These are phyloP conservation scores for Cichladusa arquata DNA, from an alignment of 2,113 vertebrate species.

Conservation along the genomic window DNA sequence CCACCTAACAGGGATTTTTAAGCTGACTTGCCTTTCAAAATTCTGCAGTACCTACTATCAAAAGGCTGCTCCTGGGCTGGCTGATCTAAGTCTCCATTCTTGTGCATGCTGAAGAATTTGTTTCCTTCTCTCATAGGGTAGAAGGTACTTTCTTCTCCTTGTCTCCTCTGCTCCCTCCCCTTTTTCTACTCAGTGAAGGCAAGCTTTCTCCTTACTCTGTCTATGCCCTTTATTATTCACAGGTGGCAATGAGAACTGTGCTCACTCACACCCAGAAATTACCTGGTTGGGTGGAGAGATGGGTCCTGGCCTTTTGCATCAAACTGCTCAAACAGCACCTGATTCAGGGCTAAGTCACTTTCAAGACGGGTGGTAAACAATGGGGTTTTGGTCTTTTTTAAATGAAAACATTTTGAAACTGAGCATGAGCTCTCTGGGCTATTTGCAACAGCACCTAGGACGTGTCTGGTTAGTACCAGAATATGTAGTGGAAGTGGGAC, in stretches of 20 bases:
- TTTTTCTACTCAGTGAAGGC: background rate
- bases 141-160: background rate
- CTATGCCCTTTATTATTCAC: background rate
- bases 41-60: background rate
- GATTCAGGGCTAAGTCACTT: background rate
- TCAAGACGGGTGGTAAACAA: background rate
- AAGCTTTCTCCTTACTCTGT: background rate
- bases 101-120: background rate
- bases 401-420: background rate
- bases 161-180: too few relatives aligned
- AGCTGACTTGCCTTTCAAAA: background rate
- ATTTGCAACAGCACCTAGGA: background rate
- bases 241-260: background rate
- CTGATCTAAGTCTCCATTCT: background rate
- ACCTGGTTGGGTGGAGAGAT: background rate
- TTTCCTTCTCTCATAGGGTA: fast-evolving
- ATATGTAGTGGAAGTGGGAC: background rate
- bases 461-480: background rate
- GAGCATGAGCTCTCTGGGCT: background rate
- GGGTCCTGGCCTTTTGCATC: background rate
- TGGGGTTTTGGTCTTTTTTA: background rate
- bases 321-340: background rate
- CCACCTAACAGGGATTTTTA: background rate
- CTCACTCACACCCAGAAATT: background rate
- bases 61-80: background rate